Base-by-base conservation (phyloP, 2,113 vertebrate genomes). In the Mohoua ochrocephala region DNA sequence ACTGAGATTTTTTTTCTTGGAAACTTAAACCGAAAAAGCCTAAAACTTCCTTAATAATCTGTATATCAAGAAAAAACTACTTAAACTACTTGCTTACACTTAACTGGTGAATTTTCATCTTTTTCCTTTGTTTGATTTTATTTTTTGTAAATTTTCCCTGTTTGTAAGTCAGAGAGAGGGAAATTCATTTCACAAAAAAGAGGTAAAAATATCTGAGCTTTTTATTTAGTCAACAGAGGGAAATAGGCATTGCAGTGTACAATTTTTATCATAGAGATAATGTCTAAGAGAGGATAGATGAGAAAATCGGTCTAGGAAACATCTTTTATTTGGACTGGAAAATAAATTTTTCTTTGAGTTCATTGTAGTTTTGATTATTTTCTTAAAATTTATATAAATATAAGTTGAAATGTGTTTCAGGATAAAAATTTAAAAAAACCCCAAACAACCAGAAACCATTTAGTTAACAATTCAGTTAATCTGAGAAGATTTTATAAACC, bases 401-500 rank as follows among this genome's bases (percentile, higher is more conserved):
- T 30, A 84, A 44, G 20, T 50, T 64, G 20, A 91, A 88, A 67
- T 23, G 10, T 6, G 7, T 74, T 42, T 87, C 37, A 44, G 28
- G 22, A 35, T 18, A 74, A 85, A 44, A 7, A 19, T n/a, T n/a
- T n/a, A n/a, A n/a, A n/a, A n/a, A n/a, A n/a, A n/a, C n/a, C n/a
- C n/a, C n/a, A n/a, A n/a, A n/a, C n/a, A n/a, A n/a, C n/a, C n/a
- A n/a, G 19, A 75, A 88, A 39, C 6, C 30, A 13, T 68, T 79
- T 54, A 37, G 15, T 49, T 64, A 83, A 44, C 5, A 59, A n/a
- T 71, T 45, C 12, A 60, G 7, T 82, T 56, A 68, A 76, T 86
- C 23, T 0, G 1, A 57, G 13, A 75, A 53, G 13, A 27, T 79
- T 78, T 70, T 0, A 0, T 57, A 35, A 75, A 50, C 3, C 1